phyloP scores from a whole-genome alignment of 2,888 invertebrate species.

The Molorchus minor region DNA sequence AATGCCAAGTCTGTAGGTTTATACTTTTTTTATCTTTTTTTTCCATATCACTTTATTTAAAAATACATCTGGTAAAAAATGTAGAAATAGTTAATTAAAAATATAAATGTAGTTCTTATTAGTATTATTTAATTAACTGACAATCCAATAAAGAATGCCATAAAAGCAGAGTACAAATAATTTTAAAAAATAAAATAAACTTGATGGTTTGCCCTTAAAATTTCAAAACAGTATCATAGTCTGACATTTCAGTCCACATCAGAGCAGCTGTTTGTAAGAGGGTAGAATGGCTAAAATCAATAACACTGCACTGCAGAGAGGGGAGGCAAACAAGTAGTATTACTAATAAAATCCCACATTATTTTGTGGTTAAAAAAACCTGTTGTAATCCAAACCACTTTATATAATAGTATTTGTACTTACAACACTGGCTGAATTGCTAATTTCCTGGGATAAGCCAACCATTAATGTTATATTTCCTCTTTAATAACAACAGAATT shows the following conservation, averaged over 20 bases:
- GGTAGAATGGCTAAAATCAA: constrained; percentile 20
- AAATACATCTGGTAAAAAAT: neutral
- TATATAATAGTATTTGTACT: constrained; percentile 25
- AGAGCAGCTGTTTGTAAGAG: constrained; percentile 22
- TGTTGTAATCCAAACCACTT: constrained; percentile 33
- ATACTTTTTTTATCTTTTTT: constrained; percentile 38
- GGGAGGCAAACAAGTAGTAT: constrained; percentile 8
- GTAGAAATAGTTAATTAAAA: neutral
- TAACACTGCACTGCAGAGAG: constrained; percentile 16
- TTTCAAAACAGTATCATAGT: constrained; percentile 7
- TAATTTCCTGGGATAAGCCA: constrained; percentile 44
- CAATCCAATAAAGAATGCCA: neutral
- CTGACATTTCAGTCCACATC: constrained; percentile 14
- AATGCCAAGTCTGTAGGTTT: constrained; percentile 69
- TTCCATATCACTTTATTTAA: constrained; percentile 31
- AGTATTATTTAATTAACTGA: neutral
- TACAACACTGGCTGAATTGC: constrained; percentile 28
- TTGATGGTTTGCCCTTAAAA: neutral
- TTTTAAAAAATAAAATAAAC: neutral
- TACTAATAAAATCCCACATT: constrained; percentile 19
- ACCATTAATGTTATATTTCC: constrained; percentile 57
- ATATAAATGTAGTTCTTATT: neutral
- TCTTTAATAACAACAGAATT: constrained; percentile 57
- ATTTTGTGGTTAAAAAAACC: constrained; percentile 39
- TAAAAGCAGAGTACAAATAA: neutral